Conservation (phyloP, 2,113 vertebrate species). For the Carollia perspicillata region DNA sequence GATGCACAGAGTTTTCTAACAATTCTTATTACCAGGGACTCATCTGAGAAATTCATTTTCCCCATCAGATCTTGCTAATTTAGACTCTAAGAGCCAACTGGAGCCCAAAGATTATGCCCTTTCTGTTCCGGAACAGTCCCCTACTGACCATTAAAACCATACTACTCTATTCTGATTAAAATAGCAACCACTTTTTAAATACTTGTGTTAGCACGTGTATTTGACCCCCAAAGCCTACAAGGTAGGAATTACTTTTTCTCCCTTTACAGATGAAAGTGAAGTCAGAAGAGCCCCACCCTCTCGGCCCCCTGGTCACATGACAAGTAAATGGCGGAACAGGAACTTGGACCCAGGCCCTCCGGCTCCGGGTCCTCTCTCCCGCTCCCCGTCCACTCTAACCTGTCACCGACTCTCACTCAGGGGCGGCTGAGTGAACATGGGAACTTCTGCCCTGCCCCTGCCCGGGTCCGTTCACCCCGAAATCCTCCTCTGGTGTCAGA, state of each 20-base stretch:
- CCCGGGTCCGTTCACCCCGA: neutral
- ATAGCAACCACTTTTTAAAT: neutral
- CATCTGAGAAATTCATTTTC: neutral
- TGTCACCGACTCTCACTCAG: neutral
- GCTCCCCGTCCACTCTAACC: fast-evolving
- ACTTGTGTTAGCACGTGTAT: neutral
- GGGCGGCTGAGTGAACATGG: neutral
- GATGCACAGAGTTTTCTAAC: neutral
- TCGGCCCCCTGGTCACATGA: neutral
- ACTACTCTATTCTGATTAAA: neutral
- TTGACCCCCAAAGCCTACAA: neutral
- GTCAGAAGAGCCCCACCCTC: neutral
- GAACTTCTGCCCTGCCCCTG: neutral
- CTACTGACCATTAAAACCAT: neutral
- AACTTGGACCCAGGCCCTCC: neutral
- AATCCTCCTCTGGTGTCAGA: slow-evolving; percentile 28
- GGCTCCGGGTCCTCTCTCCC: neutral
- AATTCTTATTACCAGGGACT: neutral
- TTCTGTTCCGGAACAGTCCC: neutral
- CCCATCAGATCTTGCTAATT: neutral
- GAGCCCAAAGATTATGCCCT: neutral
- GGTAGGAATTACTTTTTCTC: neutral
- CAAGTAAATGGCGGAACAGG: neutral
- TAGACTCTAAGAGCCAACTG: neutral
- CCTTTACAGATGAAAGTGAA: neutral